Base-by-base conservation (phyloP, 2,797 vertebrate species). In the Urosaurus nigricauda region DNA sequence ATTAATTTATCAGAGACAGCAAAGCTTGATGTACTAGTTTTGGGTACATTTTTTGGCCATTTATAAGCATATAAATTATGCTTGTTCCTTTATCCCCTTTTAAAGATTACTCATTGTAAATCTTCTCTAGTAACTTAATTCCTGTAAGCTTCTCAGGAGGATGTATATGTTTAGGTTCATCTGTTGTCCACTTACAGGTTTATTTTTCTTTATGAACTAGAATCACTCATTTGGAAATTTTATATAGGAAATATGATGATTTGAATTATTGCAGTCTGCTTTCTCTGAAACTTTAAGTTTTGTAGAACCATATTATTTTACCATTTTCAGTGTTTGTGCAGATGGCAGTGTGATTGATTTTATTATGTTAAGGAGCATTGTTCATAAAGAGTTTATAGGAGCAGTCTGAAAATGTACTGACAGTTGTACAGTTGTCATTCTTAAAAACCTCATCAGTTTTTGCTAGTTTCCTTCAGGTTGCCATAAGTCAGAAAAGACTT, bases 51-150 rank as follows among this genome's bases (percentile, higher is more conserved):
- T 37, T 68, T 47, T 78, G 84, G 21, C 35, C 40, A 79, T 47
- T 17, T 47, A 74, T 74, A 19, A 74, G 71, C 85, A 86, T 82
- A 88, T 94, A 84, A 70, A 0, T 0, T 87, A 91, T 60, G 85
- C 89, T 90, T 93, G 74, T 93, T 91, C 87, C 84, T 84, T 83
- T 90, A 86, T 91, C 0, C 0, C 87, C 88, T 91, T 87, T 87
- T 91, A 93, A 91, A 90, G 86, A 60, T 81, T 92, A 94, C 88
- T 47, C 53, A 32, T 90, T 78, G 60, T 92, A 93, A 68, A 90
- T 92, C 94, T 93, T 92, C 37, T 74, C 81, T 90, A 85, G 77
- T 92, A 94, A 81, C 71, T 87, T 86, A 91, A 93, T 93, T 94
- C 88, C 80, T 73, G 35, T 94, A 94, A 95, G 85, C 85, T 92